A percentile compares a stretch with the other conserved stretches of the same genome.
Evolutionary conservation across 1,140 invertebrate species (phyloP).

Genomic region (Colletes gigas): DNA sequence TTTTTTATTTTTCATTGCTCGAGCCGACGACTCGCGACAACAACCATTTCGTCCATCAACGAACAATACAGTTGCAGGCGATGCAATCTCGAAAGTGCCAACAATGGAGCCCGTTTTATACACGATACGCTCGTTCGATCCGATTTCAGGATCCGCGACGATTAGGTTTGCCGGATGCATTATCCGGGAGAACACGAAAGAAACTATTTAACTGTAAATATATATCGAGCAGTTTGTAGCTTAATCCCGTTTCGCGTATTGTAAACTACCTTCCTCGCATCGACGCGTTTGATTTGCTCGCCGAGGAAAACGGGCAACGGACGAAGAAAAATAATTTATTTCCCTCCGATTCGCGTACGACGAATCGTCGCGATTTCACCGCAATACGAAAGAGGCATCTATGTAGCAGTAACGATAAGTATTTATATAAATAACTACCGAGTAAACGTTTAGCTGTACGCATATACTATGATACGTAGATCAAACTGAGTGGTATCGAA

Average conservation of each 20-base stretch:
- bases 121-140: slow-evolving; percentile 14
- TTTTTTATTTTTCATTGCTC: not conserved
- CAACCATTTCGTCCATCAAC: slow-evolving; percentile 39
- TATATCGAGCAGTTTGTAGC: slow-evolving; percentile 41
- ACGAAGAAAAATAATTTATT: slow-evolving; percentile 12
- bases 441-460: slow-evolving; percentile 20
- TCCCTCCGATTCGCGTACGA: slow-evolving; percentile 2
- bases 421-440: slow-evolving; percentile 33
- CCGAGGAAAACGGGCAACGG: not conserved
- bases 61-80: slow-evolving; percentile 31
- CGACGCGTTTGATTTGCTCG: not conserved
- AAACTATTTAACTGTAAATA: slow-evolving; percentile 18
- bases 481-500: not conserved
- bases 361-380: not conserved
- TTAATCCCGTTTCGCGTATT: slow-evolving; percentile 1
- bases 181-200: not conserved
- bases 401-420: slow-evolving; percentile 24
- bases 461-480: slow-evolving; percentile 8
- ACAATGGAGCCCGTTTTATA: slow-evolving; percentile 36
- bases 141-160: slow-evolving; percentile 7
- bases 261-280: slow-evolving; percentile 1
- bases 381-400: slow-evolving; percentile 31
- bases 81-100: slow-evolving; percentile 47
- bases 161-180: not conserved
- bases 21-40: not conserved